phyloP scores from a whole-genome alignment of 2,113 vertebrate species.

The Guaruba guarouba region DNA sequence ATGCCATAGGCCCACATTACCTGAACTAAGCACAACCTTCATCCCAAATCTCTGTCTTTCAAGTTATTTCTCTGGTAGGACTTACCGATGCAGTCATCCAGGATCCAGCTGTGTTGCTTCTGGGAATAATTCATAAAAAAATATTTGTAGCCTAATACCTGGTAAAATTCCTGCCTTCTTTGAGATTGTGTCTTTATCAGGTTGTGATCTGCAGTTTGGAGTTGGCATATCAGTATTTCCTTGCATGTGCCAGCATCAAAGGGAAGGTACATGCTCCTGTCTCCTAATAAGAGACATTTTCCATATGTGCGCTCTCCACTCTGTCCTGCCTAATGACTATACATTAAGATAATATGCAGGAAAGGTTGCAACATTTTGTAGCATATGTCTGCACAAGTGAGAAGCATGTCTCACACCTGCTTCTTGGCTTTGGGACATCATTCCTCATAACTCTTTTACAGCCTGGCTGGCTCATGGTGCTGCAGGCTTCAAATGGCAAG shows the following conservation, averaged over 20 bases:
- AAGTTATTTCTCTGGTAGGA: background rate
- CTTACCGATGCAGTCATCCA: background rate
- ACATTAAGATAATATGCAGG: background rate
- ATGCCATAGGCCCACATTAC: background rate
- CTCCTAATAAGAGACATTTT: background rate
- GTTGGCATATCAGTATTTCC: background rate
- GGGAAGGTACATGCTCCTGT: background rate
- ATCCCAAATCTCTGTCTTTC: background rate
- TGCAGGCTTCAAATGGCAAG: background rate
- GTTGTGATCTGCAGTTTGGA: background rate
- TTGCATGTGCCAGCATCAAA: background rate
- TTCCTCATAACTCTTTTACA: background rate
- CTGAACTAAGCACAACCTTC: background rate
- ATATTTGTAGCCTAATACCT: background rate
- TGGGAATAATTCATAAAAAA: background rate
- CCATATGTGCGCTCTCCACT: background rate
- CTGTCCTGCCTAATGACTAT: conserved; percentile 18
- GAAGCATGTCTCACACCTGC: conserved; percentile 33
- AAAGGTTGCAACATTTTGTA: conserved; percentile 18
- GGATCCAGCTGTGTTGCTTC: background rate
- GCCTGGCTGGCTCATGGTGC: background rate
- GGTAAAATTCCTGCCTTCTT: background rate
- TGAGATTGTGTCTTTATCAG: background rate
- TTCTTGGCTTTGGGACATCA: conserved; percentile 18
- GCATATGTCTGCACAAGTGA: background rate